Conservation (phyloP, 64 coral and sea anemone species). For the Stichodactyla mertensii region DNA sequence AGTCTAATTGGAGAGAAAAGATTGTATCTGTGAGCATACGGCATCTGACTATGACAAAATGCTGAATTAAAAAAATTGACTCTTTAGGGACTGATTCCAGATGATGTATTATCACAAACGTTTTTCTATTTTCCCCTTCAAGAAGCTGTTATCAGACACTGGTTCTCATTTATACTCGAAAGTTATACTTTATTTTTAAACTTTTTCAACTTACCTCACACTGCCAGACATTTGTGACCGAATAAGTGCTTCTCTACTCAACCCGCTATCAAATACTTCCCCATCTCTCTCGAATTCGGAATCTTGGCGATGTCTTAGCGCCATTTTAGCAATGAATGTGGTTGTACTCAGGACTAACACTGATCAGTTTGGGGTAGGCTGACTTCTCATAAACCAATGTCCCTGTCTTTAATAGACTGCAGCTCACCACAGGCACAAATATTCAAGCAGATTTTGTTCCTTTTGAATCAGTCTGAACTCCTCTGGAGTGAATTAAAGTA, state of each 20-base stretch:
- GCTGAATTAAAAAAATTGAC: no score
- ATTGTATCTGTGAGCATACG: background rate
- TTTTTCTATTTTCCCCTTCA: no score
- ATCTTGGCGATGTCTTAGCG: background rate
- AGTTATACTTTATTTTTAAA: background rate
- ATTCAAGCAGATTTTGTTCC: background rate
- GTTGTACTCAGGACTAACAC: no score
- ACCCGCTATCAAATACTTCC: background rate
- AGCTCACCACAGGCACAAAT: background rate
- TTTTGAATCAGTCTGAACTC: background rate
- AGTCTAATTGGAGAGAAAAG: background rate
- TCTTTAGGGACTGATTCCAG: no score
- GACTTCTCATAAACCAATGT: background rate
- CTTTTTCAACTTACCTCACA: background rate
- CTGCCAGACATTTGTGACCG: background rate
- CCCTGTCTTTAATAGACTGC: background rate
- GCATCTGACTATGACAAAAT: background rate
- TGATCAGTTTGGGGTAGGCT: background rate
- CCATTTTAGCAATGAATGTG: background rate
- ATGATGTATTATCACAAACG: no score
- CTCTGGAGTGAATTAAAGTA: background rate
- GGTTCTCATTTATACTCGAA: background rate
- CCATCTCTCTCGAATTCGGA: background rate
- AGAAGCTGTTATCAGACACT: background rate
- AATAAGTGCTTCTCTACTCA: background rate